These are phyloP conservation scores for Calyptomena viridis DNA, from an alignment of 2,113 vertebrate species.

Conservation along the genomic window DNA sequence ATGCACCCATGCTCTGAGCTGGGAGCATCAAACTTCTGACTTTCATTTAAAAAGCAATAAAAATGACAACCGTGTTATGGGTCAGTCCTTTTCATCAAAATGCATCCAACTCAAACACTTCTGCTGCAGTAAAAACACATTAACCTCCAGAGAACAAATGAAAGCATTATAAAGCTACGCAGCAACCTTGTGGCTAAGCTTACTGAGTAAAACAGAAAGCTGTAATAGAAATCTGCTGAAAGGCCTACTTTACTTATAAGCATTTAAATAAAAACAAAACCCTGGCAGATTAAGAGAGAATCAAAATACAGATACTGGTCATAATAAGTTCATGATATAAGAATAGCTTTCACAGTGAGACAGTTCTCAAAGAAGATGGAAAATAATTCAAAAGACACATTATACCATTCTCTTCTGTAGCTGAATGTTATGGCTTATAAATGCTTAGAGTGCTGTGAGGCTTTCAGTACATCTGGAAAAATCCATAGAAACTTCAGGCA, in stretches of 20 bases:
- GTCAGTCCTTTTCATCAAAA: background rate
- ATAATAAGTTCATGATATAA: background rate
- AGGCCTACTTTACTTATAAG: background rate
- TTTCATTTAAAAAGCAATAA: background rate
- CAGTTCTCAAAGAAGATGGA: background rate
- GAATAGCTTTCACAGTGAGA: background rate
- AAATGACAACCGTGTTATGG: background rate
- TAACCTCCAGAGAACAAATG: background rate
- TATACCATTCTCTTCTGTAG: background rate
- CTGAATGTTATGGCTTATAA: background rate
- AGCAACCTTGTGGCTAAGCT: slow-evolving; percentile 3
- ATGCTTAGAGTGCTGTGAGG: background rate
- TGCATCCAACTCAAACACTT: background rate
- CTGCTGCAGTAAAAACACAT: background rate
- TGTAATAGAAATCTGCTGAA: background rate
- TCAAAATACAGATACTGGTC: background rate
- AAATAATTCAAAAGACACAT: background rate
- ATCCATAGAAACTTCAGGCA: background rate
- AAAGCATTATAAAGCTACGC: background rate
- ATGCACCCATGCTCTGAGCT: background rate
- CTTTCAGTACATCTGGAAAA: background rate
- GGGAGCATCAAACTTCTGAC: background rate
- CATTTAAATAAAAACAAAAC: slow-evolving; percentile 33
- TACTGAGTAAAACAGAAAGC: background rate
- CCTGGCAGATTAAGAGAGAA: background rate